Evolutionary conservation across 2,888 invertebrate species (phyloP).

Genomic region (Therioaphis trifolii): DNA sequence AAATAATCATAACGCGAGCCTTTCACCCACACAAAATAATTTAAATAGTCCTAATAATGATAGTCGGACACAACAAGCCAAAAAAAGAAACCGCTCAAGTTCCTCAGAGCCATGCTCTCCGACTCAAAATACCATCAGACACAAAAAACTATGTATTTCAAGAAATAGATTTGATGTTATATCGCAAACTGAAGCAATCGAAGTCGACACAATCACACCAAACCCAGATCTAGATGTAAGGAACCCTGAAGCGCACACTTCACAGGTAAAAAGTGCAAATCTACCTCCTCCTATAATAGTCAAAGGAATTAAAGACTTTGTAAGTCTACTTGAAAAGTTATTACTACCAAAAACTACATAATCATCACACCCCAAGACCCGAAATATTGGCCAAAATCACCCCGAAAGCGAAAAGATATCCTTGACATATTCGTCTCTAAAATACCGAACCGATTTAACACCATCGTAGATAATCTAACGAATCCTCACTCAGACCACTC

Average conservation of each 20-base stretch:
- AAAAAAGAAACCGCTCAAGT: constrained; percentile 10
- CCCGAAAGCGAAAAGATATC: too few species aligned
- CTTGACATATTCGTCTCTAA: too few species aligned
- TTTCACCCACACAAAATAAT: constrained; percentile 1
- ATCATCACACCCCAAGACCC: too few species aligned
- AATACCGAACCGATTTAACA: too few species aligned
- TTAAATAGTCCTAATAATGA: constrained; percentile 8
- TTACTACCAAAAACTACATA: too few species aligned
- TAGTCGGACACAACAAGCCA: background rate
- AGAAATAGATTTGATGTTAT: background rate
- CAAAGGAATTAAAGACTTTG: constrained; percentile 15
- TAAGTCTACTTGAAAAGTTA: too few species aligned
- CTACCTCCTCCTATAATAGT: constrained; percentile 5
- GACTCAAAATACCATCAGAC: background rate
- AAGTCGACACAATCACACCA: too few species aligned
- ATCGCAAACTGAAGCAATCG: background rate
- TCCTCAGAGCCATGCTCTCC: background rate
- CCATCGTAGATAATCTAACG: too few species aligned
- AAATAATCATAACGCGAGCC: background rate
- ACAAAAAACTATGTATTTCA: constrained; percentile 3
- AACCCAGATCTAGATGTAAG: background rate
- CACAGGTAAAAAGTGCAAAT: background rate
- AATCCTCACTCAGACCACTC: too few species aligned
- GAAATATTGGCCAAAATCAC: too few species aligned
- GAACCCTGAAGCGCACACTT: background rate